These are phyloP conservation scores for Leptobrachium ailaonicum DNA, from an alignment of 2,113 vertebrate genomes.

Conservation along the genomic window DNA sequence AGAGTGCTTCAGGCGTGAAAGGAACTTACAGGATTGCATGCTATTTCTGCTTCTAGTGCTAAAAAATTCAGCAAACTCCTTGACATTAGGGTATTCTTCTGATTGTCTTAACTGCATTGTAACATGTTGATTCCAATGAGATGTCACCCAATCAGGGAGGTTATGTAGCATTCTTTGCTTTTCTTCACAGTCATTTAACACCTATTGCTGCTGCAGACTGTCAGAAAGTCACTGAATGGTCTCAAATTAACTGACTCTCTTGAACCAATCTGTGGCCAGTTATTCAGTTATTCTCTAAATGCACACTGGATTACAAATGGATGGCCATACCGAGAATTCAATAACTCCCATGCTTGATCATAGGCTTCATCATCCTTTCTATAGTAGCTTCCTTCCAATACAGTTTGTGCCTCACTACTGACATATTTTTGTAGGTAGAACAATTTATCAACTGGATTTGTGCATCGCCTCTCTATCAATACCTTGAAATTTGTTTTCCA, in stretches of 20 bases:
- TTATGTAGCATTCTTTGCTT: background rate
- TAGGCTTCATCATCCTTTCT: background rate
- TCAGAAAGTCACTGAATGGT: background rate
- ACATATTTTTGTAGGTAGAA: slow-evolving; percentile 11
- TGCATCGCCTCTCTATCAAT: background rate
- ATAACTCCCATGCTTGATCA: background rate
- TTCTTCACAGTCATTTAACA: background rate
- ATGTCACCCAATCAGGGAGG: background rate
- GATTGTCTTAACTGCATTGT: background rate
- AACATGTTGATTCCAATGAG: background rate
- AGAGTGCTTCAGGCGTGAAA: no score
- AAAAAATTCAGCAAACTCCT: no score
- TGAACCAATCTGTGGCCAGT: background rate
- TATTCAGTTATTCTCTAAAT: background rate
- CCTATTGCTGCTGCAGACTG: background rate
- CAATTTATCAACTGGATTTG: background rate
- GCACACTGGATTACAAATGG: background rate
- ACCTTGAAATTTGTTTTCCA: background rate
- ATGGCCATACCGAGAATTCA: background rate
- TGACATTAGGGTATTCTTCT: no score
- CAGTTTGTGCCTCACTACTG: background rate
- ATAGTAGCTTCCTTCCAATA: background rate
- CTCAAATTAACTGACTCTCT: background rate
- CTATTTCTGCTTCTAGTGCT: no score
- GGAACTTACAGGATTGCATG: no score